These are phyloP conservation scores for Rhabdornis inornatus DNA, from an alignment of 2,113 vertebrate genomes.

Conservation along the genomic window DNA sequence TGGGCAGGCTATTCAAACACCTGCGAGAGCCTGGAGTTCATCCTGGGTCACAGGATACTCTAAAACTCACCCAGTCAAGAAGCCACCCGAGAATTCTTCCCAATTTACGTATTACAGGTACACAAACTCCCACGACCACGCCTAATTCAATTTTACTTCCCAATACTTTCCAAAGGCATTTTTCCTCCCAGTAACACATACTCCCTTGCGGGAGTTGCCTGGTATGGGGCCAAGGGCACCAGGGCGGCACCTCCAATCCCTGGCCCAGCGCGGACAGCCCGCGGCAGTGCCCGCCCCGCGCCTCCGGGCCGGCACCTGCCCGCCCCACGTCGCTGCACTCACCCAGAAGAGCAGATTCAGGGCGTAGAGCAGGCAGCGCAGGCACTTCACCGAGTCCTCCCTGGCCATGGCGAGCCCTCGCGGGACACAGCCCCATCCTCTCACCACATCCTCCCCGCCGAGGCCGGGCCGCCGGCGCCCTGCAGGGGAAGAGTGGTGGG, in stretches of 20 bases:
- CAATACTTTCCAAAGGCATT: background rate
- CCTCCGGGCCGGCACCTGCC: conserved; percentile 49
- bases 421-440: conserved; percentile 76
- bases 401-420: conserved; percentile 86
- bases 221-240: background rate
- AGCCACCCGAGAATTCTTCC: background rate
- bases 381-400: conserved; percentile 94
- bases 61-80: background rate
- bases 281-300: background rate
- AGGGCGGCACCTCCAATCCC: background rate
- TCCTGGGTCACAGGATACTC: background rate
- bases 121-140: background rate
- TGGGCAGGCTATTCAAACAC: background rate
- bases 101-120: background rate
- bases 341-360: conserved; percentile 98
- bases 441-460: conserved; percentile 72
- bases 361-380: conserved; percentile 90
- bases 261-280: background rate
- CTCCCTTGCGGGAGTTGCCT: background rate
- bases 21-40: fast-evolving
- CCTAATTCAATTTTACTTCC: background rate
- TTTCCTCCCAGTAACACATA: background rate
- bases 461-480: conserved; percentile 17
- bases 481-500: background rate
- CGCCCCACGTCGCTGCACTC: conserved; percentile 63